Percentiles rank a stretch among this genome's conserved stretches.
Conservation (phyloP, 2,113 vertebrate species). For the Acrocephalus arundinaceus region DNA sequence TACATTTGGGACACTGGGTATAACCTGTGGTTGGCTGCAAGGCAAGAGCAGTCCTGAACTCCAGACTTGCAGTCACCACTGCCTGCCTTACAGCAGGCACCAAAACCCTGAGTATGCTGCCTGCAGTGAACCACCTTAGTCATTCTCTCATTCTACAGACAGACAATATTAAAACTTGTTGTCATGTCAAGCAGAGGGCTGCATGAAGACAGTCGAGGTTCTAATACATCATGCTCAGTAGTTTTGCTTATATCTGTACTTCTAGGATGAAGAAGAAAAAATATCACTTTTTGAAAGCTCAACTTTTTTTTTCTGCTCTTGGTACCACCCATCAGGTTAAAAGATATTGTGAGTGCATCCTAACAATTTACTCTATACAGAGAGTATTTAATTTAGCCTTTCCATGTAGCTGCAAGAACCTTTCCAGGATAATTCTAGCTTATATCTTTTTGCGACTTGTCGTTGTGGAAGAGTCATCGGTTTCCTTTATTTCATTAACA, state of each 20-base stretch:
- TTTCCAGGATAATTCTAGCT: neutral
- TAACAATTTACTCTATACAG: neutral
- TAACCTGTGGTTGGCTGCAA: neutral
- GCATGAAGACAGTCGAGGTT: neutral
- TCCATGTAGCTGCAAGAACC: neutral
- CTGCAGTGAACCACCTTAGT: neutral
- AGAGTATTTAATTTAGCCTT: neutral
- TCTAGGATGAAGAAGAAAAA: neutral
- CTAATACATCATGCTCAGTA: neutral
- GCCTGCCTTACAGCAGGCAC: neutral
- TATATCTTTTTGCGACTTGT: neutral
- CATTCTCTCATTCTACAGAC: neutral
- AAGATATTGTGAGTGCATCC: neutral
- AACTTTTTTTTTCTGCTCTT: neutral
- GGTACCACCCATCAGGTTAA: neutral
- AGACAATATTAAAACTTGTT: neutral
- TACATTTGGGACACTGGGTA: neutral
- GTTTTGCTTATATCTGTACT: neutral
- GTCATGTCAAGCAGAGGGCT: neutral
- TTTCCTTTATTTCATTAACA: conserved; percentile 32
- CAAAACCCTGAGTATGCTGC: neutral
- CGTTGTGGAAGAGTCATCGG: neutral
- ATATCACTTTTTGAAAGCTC: neutral
- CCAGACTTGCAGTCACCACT: neutral
- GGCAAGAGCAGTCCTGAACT: neutral